Conservation (phyloP, 2,888 invertebrate genomes). For the Zaprionus bogoriensis region DNA sequence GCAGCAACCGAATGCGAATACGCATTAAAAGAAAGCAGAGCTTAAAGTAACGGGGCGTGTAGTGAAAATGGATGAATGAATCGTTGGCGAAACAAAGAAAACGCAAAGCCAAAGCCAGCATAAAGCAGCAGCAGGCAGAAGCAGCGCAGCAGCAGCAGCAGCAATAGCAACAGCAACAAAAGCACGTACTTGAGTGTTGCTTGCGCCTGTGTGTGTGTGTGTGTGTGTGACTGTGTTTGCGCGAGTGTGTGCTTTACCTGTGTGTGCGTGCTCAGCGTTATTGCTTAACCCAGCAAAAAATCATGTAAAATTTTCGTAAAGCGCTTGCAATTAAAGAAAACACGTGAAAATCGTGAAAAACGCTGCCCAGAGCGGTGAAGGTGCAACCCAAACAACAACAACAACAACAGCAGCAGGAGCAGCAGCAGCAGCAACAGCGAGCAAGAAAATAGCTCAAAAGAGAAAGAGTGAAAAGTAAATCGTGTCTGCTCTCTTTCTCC, state of each 20-base stretch:
- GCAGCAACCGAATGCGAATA: conserved; percentile 1
- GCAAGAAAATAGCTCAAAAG: conserved; percentile 47
- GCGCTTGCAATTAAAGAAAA: conserved; percentile 34
- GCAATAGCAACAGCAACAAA: conserved; percentile 45
- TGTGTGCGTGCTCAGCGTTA: conserved; percentile 43
- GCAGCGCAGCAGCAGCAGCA: conserved; percentile 36
- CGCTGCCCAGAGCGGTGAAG: conserved; percentile 52
- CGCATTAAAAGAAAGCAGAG: conserved; percentile 47
- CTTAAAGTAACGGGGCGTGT: conserved; percentile 30
- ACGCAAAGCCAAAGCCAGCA: conserved; percentile 27
- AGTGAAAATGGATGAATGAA: conserved; percentile 43
- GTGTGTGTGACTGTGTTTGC: conserved; percentile 20
- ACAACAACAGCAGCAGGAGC: conserved; percentile 11
- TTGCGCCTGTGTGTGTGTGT: conserved; percentile 27
- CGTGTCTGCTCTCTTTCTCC: conserved; percentile 28
- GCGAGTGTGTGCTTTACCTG: conserved; percentile 11
- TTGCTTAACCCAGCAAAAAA: conserved; percentile 61
- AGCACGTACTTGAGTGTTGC: conserved; percentile 57
- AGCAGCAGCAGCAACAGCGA: conserved; percentile 22
- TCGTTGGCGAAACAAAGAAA: conserved; percentile 40
- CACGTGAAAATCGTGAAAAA: conserved; percentile 64
- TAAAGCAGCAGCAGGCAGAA: conserved; percentile 23
- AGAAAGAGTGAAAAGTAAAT: conserved; percentile 57
- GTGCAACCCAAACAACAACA: conserved; percentile 31
- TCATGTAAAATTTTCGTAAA: conserved; percentile 41